Evolutionary conservation across 2,797 vertebrate genomes (phyloP).

Genomic region (Malacoraja senta): DNA sequence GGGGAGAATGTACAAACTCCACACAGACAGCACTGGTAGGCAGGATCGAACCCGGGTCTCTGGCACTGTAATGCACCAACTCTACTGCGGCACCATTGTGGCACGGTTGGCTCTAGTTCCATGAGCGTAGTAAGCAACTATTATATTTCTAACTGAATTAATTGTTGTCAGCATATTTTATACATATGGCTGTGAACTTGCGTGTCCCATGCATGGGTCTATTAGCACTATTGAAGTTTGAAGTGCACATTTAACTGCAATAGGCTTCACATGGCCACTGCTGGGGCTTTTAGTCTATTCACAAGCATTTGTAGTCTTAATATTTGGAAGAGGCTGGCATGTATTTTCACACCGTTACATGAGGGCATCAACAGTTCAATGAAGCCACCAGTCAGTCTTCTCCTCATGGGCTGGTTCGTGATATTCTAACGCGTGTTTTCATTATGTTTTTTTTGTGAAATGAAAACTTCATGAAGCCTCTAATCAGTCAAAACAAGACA

Average conservation of each 20-base stretch:
- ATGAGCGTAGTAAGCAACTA: not conserved
- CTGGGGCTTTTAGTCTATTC: not conserved
- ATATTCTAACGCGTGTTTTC: not conserved
- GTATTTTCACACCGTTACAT: not conserved
- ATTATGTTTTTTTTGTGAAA: not conserved
- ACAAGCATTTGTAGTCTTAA: not conserved
- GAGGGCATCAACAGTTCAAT: not conserved
- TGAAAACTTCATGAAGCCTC: not conserved
- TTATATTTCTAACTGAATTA: not conserved
- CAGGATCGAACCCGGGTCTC: too few relatives aligned
- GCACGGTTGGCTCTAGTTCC: too few relatives aligned
- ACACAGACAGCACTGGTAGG: too few relatives aligned
- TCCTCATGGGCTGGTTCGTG: not conserved
- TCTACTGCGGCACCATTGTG: too few relatives aligned
- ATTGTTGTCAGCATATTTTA: not conserved
- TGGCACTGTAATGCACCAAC: not conserved
- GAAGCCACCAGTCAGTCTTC: not conserved
- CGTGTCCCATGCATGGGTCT: not conserved
- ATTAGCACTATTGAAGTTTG: not conserved
- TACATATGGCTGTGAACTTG: not conserved
- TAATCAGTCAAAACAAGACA: not conserved
- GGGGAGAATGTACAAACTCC: too few relatives aligned
- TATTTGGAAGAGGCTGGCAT: not conserved
- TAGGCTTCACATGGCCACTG: not conserved
- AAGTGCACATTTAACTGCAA: not conserved